Evolutionary conservation across 1,140 invertebrate genomes (phyloP).

Genomic region (Sarcophaga bullata): DNA sequence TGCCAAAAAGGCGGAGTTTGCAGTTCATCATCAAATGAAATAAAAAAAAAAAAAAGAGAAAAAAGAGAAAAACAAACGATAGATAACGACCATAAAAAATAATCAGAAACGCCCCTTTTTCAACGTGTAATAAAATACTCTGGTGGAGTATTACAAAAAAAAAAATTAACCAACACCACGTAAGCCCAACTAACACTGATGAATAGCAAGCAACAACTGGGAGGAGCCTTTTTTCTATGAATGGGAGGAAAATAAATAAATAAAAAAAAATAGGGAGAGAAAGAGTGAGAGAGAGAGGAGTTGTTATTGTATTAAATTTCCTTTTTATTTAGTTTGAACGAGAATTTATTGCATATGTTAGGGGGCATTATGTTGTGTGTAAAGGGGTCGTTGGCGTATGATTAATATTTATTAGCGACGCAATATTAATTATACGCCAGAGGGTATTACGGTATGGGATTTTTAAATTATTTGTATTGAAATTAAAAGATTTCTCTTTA

Average conservation of each 20-base stretch:
- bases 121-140: not conserved
- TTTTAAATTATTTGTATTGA: no score
- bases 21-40: not conserved
- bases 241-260: not conserved
- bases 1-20: slow-evolving; percentile 14
- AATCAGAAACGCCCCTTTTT: not conserved
- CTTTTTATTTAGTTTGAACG: no score
- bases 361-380: no score
- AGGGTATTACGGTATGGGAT: not conserved
- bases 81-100: no score
- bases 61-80: not conserved
- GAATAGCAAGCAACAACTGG: not conserved
- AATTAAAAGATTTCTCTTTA: no score
- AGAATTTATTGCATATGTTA: no score
- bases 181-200: not conserved
- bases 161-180: not conserved
- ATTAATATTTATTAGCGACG: not conserved
- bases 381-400: not conserved
- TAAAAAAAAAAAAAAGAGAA: not conserved
- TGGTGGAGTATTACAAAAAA: not conserved
- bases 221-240: not conserved
- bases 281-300: no score
- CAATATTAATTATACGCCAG: not conserved
- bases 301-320: no score
- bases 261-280: not conserved